A percentile compares a stretch with the other conserved stretches of the same genome.
These are phyloP conservation scores for Hyphantria cunea DNA, from an alignment of 1,140 invertebrate species.

Conservation along the genomic window DNA sequence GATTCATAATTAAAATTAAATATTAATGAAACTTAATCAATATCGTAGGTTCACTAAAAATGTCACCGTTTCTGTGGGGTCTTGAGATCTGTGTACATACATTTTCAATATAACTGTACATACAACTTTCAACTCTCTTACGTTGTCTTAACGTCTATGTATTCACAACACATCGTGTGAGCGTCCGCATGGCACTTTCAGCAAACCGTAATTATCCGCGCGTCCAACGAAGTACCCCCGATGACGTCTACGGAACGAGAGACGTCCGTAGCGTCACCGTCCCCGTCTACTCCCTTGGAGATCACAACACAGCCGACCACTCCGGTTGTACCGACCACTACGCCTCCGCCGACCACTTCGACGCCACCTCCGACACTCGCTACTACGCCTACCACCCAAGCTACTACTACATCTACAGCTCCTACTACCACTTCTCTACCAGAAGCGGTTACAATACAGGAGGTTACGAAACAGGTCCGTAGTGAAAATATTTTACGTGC, in stretches of 20 bases:
- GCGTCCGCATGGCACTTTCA: conserved; percentile 79
- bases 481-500: not conserved
- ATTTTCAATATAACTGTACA: conserved; percentile 8
- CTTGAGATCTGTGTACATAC: not conserved
- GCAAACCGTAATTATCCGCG: conserved; percentile 74
- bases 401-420: conserved; percentile 28
- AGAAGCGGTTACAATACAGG: conserved; percentile 55
- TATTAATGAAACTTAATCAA: too few relatives aligned
- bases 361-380: conserved; percentile 43
- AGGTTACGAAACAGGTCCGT: conserved; percentile 67
- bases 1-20: conserved; percentile 16
- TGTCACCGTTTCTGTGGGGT: not conserved
- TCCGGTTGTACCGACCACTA: conserved; percentile 37
- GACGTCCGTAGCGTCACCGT: conserved; percentile 36
- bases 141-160: conserved; percentile 55
- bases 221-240: conserved; percentile 65
- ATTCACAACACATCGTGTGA: conserved; percentile 69
- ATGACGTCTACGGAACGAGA: conserved; percentile 51
- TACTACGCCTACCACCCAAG: conserved; percentile 37
- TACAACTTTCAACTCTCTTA: conserved; percentile 8
- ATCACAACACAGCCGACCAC: conserved; percentile 49
- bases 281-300: conserved; percentile 38
- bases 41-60: not conserved
- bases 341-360: conserved; percentile 48
- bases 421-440: conserved; percentile 46